These are phyloP conservation scores for Aphidoletes aphidimyza DNA, from an alignment of 2,888 invertebrate species.

Conservation along the genomic window DNA sequence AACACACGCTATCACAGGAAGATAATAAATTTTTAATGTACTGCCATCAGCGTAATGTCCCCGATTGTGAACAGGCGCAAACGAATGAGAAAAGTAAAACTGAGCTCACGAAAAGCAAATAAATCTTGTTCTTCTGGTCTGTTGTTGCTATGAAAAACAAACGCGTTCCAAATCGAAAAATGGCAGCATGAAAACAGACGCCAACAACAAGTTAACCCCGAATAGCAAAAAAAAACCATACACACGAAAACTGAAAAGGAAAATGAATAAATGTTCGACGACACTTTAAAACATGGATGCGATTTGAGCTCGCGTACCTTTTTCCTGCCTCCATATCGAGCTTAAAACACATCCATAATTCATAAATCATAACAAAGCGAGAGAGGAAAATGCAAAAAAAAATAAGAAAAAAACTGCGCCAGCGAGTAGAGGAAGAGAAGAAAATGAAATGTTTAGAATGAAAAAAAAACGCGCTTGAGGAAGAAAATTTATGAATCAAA, in stretches of 20 bases:
- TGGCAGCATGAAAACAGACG: neutral
- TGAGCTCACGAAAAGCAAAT: slow-evolving; percentile 4
- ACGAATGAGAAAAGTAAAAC: neutral
- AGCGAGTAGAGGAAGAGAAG: neutral
- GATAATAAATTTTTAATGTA: slow-evolving; percentile 23
- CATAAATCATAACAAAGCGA: neutral
- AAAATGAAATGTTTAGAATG: neutral
- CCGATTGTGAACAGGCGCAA: neutral
- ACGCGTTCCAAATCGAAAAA: neutral
- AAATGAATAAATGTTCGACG: slow-evolving; percentile 49
- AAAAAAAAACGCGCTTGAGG: neutral
- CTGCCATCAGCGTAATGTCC: slow-evolving; percentile 6
- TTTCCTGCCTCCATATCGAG: slow-evolving; percentile 21
- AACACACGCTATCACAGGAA: neutral
- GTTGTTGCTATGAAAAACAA: neutral
- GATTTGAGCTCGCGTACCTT: slow-evolving; percentile 38
- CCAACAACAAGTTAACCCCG: neutral
- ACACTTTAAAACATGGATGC: slow-evolving; percentile 19
- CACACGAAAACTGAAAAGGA: neutral
- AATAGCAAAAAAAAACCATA: neutral
- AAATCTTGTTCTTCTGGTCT: neutral
- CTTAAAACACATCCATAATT: slow-evolving; percentile 38
- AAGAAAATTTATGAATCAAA: slow-evolving; percentile 30
- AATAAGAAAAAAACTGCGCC: neutral
- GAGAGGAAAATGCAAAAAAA: neutral